A percentile compares a stretch with the other conserved stretches of the same genome.
Evolutionary conservation across 1,140 invertebrate genomes (phyloP).

Genomic region (Pteromalus puparum): DNA sequence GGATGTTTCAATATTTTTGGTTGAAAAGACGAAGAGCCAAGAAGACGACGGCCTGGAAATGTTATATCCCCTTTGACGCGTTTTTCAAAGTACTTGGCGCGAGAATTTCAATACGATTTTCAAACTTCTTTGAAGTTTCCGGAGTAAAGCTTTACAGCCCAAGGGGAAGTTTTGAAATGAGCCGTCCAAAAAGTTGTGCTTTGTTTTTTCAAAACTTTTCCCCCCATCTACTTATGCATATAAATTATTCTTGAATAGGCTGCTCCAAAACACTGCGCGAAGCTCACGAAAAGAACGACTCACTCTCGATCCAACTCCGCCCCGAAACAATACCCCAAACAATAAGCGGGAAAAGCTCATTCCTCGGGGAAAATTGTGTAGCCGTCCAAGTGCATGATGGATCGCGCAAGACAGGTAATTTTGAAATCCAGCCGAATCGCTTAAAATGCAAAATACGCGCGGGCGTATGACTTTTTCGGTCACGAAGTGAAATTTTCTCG

Average conservation of each 20-base stretch:
- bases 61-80: background rate
- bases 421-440: background rate
- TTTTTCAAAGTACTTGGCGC: background rate
- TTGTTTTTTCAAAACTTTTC: background rate
- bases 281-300: background rate
- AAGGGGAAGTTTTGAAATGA: background rate
- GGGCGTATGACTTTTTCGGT: background rate
- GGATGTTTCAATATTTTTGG: too few relatives aligned
- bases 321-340: background rate
- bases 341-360: slow-evolving; percentile 4
- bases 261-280: background rate
- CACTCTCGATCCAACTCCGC: background rate
- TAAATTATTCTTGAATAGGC: background rate
- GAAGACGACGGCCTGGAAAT: too few relatives aligned
- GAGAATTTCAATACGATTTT: background rate
- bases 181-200: background rate
- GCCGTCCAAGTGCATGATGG: background rate
- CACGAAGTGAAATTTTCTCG: slow-evolving; percentile 10
- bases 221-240: background rate
- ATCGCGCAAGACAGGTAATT: slow-evolving; percentile 28
- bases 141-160: background rate
- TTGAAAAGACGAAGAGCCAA: background rate
- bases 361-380: background rate
- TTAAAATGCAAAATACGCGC: slow-evolving; percentile 23
- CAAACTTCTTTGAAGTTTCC: background rate